Evolutionary conservation across 2,113 vertebrate genomes (phyloP).

Genomic region (Aegithalos caudatus): DNA sequence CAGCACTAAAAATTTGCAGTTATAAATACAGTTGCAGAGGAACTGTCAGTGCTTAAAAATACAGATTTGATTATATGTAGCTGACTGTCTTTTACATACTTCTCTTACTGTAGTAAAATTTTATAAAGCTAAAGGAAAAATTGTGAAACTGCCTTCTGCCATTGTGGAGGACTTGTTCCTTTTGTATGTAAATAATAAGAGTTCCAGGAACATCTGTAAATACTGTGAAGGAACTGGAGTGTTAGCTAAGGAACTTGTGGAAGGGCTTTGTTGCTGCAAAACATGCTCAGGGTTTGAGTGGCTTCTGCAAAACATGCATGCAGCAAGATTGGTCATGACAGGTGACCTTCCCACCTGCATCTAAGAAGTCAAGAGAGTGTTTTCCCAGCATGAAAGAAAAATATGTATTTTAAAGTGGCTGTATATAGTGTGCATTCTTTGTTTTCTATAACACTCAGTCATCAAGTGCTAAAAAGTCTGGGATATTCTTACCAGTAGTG

Average conservation of each 20-base stretch:
- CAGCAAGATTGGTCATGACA: accelerated
- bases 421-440: accelerated
- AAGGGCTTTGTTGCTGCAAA: not conserved
- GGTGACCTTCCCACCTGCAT: not conserved
- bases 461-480: not conserved
- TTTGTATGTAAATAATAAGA: not conserved
- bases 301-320: not conserved
- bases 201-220: not conserved
- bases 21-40: not conserved
- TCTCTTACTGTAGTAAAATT: not conserved
- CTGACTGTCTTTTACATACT: not conserved
- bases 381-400: not conserved
- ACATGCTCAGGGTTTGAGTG: not conserved
- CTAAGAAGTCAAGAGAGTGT: not conserved
- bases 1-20: not conserved
- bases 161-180: not conserved
- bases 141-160: not conserved
- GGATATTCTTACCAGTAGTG: not conserved
- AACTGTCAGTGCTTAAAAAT: not conserved
- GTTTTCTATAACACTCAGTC: not conserved
- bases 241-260: not conserved
- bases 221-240: not conserved
- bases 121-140: not conserved
- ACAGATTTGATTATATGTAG: not conserved
- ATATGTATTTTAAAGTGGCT: accelerated